A percentile compares a stretch with the other conserved stretches of the same genome.
Conservation (phyloP, 2,888 invertebrate species). For the Smittia sp. region DNA sequence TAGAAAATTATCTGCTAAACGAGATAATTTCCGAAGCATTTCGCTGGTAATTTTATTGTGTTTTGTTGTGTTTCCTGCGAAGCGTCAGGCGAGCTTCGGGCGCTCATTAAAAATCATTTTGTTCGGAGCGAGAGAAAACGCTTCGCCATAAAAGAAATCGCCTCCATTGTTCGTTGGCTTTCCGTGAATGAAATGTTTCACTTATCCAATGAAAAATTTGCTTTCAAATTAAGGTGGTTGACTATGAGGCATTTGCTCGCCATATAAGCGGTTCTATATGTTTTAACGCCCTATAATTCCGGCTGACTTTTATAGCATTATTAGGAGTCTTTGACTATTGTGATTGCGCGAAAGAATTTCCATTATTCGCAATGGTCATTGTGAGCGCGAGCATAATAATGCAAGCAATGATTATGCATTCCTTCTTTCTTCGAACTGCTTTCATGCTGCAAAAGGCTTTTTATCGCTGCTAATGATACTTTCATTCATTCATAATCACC, state of each 20-base stretch:
- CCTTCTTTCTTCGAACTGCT: slow-evolving; percentile 3
- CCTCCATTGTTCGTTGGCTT: neutral
- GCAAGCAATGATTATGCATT: slow-evolving; percentile 17
- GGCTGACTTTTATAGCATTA: slow-evolving; percentile 22
- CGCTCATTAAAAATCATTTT: slow-evolving; percentile 22
- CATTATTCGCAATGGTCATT: slow-evolving; percentile 16
- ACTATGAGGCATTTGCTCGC: slow-evolving; percentile 20
- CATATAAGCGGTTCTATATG: neutral
- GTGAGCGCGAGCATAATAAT: slow-evolving; percentile 5
- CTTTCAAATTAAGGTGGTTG: slow-evolving; percentile 23
- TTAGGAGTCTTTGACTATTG: slow-evolving; percentile 8
- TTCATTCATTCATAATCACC: slow-evolving; percentile 23
- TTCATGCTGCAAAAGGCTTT: slow-evolving; percentile 5
- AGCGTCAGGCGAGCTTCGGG: no score
- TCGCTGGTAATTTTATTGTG: slow-evolving; percentile 17
- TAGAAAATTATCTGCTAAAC: slow-evolving; percentile 23
- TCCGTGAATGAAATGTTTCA: slow-evolving; percentile 33
- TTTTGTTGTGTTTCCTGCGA: slow-evolving; percentile 11
- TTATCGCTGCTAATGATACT: slow-evolving; percentile 19
- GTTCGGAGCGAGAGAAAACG: neutral
- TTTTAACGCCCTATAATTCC: slow-evolving; percentile 23
- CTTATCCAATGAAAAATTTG: slow-evolving; percentile 36
- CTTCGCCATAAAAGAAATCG: neutral
- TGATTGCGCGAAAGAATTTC: slow-evolving; percentile 23
- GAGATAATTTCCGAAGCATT: slow-evolving; percentile 14